Conservation (phyloP, 2,888 invertebrate species). For the Thera britannica region DNA sequence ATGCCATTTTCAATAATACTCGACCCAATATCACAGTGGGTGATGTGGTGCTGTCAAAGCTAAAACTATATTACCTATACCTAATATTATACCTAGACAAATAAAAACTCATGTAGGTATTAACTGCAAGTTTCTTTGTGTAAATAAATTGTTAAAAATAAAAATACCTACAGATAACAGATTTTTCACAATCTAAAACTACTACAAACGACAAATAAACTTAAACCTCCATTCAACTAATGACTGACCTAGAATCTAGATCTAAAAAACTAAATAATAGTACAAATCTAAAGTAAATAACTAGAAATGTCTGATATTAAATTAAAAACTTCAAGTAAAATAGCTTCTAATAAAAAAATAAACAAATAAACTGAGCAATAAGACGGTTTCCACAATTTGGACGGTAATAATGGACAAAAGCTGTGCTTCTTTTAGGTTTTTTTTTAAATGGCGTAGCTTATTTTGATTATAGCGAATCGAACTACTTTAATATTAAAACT, state of each 20-base stretch:
- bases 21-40: constrained; percentile 81
- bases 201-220: constrained; percentile 5
- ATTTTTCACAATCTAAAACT: constrained; percentile 11
- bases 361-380: constrained; percentile 49
- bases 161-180: too few species aligned
- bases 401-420: constrained; percentile 69
- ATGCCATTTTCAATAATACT: constrained; percentile 58
- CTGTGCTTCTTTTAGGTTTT: constrained; percentile 51
- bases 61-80: constrained; percentile 43
- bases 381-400: constrained; percentile 71
- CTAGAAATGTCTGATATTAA: neutral
- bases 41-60: constrained; percentile 61
- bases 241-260: constrained; percentile 19
- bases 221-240: constrained; percentile 52
- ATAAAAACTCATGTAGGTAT: neutral
- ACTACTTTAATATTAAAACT: neutral
- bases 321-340: constrained; percentile 1
- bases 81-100: constrained; percentile 3
- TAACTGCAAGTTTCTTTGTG: too few species aligned
- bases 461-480: neutral
- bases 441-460: constrained; percentile 23
- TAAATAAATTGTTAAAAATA: too few species aligned
- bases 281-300: neutral
- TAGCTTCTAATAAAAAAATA: neutral
- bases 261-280: neutral